These are phyloP conservation scores for Cerastoderma edule DNA, from an alignment of 2,888 invertebrate species.

Conservation along the genomic window DNA sequence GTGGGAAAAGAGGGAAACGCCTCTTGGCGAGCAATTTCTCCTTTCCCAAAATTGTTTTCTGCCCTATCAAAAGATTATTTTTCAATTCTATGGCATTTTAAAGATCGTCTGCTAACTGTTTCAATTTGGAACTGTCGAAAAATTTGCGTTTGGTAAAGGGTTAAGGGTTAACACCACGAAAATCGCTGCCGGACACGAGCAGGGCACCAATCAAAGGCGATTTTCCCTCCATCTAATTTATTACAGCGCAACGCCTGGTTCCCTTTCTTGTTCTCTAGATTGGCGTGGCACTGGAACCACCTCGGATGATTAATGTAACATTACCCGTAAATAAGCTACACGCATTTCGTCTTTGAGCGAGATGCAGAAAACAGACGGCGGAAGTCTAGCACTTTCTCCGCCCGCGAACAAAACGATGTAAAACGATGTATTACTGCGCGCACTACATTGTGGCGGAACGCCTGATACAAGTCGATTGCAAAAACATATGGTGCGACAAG, in stretches of 20 bases:
- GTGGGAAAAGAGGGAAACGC: too few species aligned
- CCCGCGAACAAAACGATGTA: slow-evolving; percentile 35
- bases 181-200: slow-evolving; percentile 3
- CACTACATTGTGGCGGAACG: slow-evolving; percentile 21
- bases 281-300: slow-evolving; percentile 29
- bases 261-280: slow-evolving; percentile 3
- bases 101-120: too few species aligned
- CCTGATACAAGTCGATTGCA: slow-evolving; percentile 20
- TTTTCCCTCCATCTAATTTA: not conserved
- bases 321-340: slow-evolving; percentile 34
- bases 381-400: slow-evolving; percentile 40
- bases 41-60: too few species aligned
- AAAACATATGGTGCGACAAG: slow-evolving; percentile 22
- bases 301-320: slow-evolving; percentile 46
- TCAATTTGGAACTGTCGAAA: too few species aligned
- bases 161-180: too few species aligned
- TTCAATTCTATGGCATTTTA: too few species aligned
- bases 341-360: slow-evolving; percentile 37
- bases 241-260: slow-evolving; percentile 6
- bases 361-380: slow-evolving; percentile 45
- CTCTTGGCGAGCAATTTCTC: too few species aligned
- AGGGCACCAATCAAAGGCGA: not conserved
- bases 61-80: too few species aligned
- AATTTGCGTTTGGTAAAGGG: too few species aligned
- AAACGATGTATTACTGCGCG: too few species aligned